Percentiles rank a stretch among this genome's conserved stretches.
Evolutionary conservation across 2,113 vertebrate genomes (phyloP).

Genomic region (Bubalus kerabau): DNA sequence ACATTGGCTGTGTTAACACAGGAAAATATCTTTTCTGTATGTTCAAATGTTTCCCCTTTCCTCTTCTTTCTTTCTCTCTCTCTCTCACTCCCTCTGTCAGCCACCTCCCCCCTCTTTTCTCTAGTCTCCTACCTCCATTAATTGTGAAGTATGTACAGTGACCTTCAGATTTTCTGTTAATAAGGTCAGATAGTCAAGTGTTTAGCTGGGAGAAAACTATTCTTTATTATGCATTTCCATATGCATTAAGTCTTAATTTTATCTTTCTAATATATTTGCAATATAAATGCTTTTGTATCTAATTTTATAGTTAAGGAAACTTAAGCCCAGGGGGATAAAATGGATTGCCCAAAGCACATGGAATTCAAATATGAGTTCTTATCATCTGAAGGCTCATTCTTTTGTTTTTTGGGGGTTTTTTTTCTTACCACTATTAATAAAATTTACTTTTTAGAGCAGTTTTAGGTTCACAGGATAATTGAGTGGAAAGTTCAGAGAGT

Average conservation of each 20-base stretch:
- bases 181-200: background rate
- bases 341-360: background rate
- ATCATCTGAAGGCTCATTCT: background rate
- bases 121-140: background rate
- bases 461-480: background rate
- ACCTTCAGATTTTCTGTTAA: background rate
- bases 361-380: constrained; percentile 19
- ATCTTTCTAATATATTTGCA: background rate
- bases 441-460: background rate
- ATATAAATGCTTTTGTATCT: background rate
- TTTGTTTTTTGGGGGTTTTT: background rate
- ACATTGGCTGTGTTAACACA: background rate
- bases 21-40: background rate
- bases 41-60: background rate
- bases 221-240: background rate
- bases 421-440: background rate
- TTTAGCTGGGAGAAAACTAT: background rate
- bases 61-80: background rate
- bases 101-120: background rate
- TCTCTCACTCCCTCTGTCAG: background rate
- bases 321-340: background rate
- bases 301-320: background rate
- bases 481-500: background rate
- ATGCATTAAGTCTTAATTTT: background rate
- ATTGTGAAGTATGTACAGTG: background rate